Base-by-base conservation (phyloP, 2,113 vertebrate species). In the Noturus placidus region DNA sequence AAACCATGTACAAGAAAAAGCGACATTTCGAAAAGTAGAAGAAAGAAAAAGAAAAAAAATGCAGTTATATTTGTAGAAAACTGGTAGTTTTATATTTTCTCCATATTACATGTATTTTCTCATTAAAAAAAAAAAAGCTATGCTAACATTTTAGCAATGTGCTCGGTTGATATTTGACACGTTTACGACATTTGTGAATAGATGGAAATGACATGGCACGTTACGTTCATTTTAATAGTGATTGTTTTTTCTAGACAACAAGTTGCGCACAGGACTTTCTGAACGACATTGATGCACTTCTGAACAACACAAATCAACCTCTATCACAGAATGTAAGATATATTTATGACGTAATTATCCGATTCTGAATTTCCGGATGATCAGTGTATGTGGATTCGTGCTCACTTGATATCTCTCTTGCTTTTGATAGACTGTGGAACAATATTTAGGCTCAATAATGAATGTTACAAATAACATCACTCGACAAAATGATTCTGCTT, bases 261-360 rank as follows among this genome's bases (percentile, higher is more conserved):
- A 0, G 0, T 0, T 83, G 61, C 20, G 35, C 38, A 33, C 0
- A 0, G 0, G 0, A 50, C 2, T 65, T 65, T n/a, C 15, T 83
- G 25, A 1, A n/a, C 17, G 4, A 67, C 0, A 2, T 83, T n/a
- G 25, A 50, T 1, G 0, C 0, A 20, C 4, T 80, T 22, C 30
- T 80, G 5, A 35, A 57, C 4, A 11, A 2, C 10, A 30, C 42
- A 30, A 0, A 17, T 50, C 35, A 1, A 17, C 25, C 81, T 17
- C 14, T 83, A 10, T 9, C 25, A 67, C 25, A 46, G 8, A 46
- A 17, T 42, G 82, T 83, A 83, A 65, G 61, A 19, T 7, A 30
- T 30, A n/a, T 30, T n/a, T 38, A 5, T 56, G 46, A 30, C 54
- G 15, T 54, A 30, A 54, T 30, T 4, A 30, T 17, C 5, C n/a